phyloP scores from a whole-genome alignment of 2,888 invertebrate genomes.

The Exephanes ischioxanthus region DNA sequence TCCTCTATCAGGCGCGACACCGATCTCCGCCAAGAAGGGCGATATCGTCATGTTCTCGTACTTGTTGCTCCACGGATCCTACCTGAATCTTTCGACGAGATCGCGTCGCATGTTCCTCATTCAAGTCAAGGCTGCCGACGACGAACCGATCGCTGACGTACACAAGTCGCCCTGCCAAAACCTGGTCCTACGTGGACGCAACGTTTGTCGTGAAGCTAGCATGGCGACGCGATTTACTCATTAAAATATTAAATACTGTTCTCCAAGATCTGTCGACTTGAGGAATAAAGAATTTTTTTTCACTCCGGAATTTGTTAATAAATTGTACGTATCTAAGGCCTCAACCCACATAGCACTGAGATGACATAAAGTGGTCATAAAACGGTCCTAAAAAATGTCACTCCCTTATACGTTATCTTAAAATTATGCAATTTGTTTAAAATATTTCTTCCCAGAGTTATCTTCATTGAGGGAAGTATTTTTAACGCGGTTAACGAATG shows the following conservation, averaged over 20 bases:
- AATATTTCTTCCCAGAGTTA: background rate
- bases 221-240: constrained; percentile 80
- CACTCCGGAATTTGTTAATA: no score
- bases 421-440: no score
- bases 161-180: constrained; percentile 86
- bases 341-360: no score
- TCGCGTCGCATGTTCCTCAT: constrained; percentile 87
- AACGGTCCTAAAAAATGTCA: no score
- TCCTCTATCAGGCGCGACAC: constrained; percentile 85
- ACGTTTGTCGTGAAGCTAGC: constrained; percentile 81
- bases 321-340: no score
- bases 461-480: background rate
- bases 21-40: constrained; percentile 86
- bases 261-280: background rate
- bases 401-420: no score
- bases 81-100: constrained; percentile 85
- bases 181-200: constrained; percentile 86
- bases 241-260: constrained; percentile 14
- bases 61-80: constrained; percentile 87
- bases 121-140: constrained; percentile 87
- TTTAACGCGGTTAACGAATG: background rate
- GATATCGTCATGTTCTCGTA: constrained; percentile 88
- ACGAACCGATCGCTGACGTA: constrained; percentile 84
- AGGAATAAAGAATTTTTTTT: background rate
- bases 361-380: no score